Evolutionary conservation across 2,113 vertebrate species (phyloP), one percentile per base, ranked within the genome.

Genomic region (Pelmatolapia mariae): DNA sequence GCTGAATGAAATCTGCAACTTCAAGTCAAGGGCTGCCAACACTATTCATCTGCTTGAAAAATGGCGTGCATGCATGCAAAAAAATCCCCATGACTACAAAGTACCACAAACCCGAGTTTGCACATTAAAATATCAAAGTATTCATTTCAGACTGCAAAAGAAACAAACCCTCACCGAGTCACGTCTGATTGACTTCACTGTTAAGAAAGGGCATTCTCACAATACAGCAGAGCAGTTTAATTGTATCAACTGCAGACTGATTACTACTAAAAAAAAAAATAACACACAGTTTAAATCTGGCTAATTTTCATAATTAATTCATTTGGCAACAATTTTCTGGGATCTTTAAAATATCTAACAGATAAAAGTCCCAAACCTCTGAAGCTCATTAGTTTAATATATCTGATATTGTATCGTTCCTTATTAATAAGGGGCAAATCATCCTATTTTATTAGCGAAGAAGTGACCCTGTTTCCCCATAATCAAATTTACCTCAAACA

Each of bases 391-490:
- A 47, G 6, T 29, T 45, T 19, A 47, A 47, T 7, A 36, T 0
- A 1, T 66, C 18, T 2, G 19, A 38, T 38, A n/a, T 66, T n/a
- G 4, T 0, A n/a, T 66, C 18, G 12, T 66, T 66, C 61, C 61
- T 2, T 66, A 66, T 66, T 36, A 66, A 66, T 38, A 66, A 66
- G 1, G 61, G 10, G 61, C 0, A 66, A 38, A 66, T 66, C 6
- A 5, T 12, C 19, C 4, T 0, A 38, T 66, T 47, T 29, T 45
- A 6, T 16, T 29, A 2, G 40, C 9, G 0, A 1, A 29, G 10
- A 0, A 47, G 9, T 7, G 40, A 29, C 40, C 16, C 2, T 0
- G 1, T 47, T 38, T 5, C 18, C 36, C 18, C 6, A 38, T 12
- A 71, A 43, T 0, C 38, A 26, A 43, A 16, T 2, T 71, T 71